phyloP scores from a whole-genome alignment of 2,113 vertebrate genomes.

The Orthonyx spaldingii region DNA sequence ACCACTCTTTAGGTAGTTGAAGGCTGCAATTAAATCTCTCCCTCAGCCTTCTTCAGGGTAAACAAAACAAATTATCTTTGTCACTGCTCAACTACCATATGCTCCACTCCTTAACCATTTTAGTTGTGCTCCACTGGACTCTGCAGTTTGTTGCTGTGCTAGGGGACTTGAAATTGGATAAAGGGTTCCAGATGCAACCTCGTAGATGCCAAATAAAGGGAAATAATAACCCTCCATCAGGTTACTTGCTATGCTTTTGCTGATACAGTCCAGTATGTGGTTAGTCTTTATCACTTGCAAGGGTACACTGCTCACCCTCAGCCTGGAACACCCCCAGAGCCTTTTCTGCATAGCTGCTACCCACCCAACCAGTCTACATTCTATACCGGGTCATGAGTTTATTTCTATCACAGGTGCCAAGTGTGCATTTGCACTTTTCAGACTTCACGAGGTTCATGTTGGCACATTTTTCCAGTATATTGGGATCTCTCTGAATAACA shows the following conservation, averaged over 20 bases:
- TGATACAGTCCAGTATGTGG: not conserved
- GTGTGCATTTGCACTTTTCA: not conserved
- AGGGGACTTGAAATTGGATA: not conserved
- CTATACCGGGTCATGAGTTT: accelerated
- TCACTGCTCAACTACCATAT: not conserved
- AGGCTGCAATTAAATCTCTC: not conserved
- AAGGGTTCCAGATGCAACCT: not conserved
- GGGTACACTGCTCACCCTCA: not conserved
- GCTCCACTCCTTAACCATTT: not conserved
- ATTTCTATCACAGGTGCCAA: not conserved
- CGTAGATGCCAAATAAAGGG: not conserved
- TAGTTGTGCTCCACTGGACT: not conserved
- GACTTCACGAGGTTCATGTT: not conserved
- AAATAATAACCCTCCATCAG: not conserved
- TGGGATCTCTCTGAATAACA: not conserved
- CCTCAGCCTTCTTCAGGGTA: not conserved
- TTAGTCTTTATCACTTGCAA: not conserved
- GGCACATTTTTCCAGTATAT: not conserved
- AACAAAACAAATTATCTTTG: not conserved
- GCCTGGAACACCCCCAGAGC: not conserved
- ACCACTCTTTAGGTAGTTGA: not conserved
- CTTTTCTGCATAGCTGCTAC: not conserved
- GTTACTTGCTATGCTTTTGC: not conserved
- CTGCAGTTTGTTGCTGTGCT: not conserved
- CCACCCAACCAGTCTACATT: not conserved